phyloP scores from a whole-genome alignment of 2,888 invertebrate species.

The Ommatoiulus sabulosus region DNA sequence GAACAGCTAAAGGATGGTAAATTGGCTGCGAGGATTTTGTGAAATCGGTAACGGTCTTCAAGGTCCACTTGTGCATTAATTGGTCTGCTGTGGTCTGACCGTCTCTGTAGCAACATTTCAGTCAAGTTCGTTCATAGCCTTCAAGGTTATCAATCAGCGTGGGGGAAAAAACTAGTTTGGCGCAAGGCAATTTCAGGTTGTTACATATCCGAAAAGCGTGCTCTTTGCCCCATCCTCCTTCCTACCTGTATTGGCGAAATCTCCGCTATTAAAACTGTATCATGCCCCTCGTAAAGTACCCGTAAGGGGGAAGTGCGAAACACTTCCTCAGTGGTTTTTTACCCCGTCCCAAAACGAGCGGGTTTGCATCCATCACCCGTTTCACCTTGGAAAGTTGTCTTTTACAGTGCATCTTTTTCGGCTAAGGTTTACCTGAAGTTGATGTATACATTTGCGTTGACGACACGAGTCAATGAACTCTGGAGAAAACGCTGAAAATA shows the following conservation, averaged over 20 bases:
- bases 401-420: not conserved
- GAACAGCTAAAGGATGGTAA: no score
- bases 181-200: not conserved
- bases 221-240: not conserved
- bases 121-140: not conserved
- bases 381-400: slow-evolving; percentile 26
- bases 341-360: not conserved
- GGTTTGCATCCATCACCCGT: not conserved
- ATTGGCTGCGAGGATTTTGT: no score
- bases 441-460: slow-evolving; percentile 8
- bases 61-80: no score
- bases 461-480: slow-evolving; percentile 4
- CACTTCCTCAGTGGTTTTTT: not conserved
- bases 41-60: no score
- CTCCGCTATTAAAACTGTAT: slow-evolving; percentile 15
- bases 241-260: slow-evolving; percentile 20
- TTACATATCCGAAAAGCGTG: not conserved
- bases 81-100: no score
- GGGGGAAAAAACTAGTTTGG: not conserved
- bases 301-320: not conserved
- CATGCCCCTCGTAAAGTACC: slow-evolving; percentile 20
- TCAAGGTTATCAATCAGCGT: slow-evolving; percentile 2
- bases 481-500: not conserved
- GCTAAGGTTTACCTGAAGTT: not conserved
- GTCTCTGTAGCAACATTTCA: no score